A percentile compares a stretch with the other conserved stretches of the same genome.
phyloP scores from a whole-genome alignment of 2,113 vertebrate genomes.

The Hepsetus odoe region DNA sequence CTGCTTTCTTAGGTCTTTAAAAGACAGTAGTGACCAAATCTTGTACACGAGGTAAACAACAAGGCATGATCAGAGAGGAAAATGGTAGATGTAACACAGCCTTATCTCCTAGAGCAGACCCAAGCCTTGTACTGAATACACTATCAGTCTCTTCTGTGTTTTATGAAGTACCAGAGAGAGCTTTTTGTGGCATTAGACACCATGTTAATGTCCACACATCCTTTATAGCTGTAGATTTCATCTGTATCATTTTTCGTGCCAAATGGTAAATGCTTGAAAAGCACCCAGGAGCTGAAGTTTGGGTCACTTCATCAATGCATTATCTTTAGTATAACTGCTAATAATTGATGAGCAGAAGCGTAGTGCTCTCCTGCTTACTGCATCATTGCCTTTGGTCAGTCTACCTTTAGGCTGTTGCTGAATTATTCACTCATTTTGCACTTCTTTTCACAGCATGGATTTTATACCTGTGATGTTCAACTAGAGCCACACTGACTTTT shows the following conservation, averaged over 20 bases:
- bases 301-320: conserved; percentile 53
- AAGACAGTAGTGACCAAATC: conserved; percentile 28
- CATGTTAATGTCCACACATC: conserved; percentile 34
- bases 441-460: conserved; percentile 37
- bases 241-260: conserved; percentile 29
- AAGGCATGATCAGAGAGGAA: conserved; percentile 9
- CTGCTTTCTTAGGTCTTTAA: not conserved
- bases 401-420: conserved; percentile 53
- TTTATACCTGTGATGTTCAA: conserved; percentile 34
- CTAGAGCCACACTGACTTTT: conserved; percentile 3
- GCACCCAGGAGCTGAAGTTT: conserved; percentile 32
- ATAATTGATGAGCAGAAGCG: conserved; percentile 61
- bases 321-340: conserved; percentile 52
- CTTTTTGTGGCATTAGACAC: not conserved
- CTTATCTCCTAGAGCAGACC: conserved; percentile 43
- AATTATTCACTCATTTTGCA: conserved; percentile 57
- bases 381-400: conserved; percentile 51
- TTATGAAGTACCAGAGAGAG: conserved; percentile 33
- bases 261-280: conserved; percentile 51
- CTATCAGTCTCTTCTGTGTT: conserved; percentile 34
- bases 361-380: conserved; percentile 50
- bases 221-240: conserved; percentile 13
- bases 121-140: not conserved
- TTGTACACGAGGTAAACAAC: conserved; percentile 19
- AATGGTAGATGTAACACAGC: conserved; percentile 23